These are phyloP conservation scores for Macquaria ambigua DNA, from an alignment of 2,113 vertebrate genomes.

Conservation along the genomic window DNA sequence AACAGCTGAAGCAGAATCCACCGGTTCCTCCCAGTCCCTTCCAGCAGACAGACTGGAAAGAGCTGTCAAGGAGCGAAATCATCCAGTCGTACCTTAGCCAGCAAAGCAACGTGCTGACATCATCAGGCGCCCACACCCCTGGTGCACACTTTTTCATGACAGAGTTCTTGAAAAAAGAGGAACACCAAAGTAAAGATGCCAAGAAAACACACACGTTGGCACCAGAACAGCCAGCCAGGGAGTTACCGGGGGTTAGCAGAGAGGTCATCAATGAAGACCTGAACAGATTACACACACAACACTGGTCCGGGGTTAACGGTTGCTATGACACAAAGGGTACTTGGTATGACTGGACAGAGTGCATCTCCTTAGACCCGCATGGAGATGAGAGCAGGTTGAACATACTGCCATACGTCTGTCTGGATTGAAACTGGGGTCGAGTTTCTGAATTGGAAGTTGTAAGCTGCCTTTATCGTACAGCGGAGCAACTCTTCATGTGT, in stretches of 20 bases:
- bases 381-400: slow-evolving; percentile 92
- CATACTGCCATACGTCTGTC: slow-evolving; percentile 96
- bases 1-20: slow-evolving; percentile 84
- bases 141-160: slow-evolving; percentile 91
- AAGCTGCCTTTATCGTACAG: slow-evolving; percentile 8
- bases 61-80: slow-evolving; percentile 92
- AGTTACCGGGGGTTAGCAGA: slow-evolving; percentile 89
- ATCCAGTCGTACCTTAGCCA: slow-evolving; percentile 95
- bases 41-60: slow-evolving; percentile 95
- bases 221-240: slow-evolving; percentile 81
- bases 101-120: slow-evolving; percentile 93
- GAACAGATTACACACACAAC: slow-evolving; percentile 86
- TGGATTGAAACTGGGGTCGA: slow-evolving; percentile 86
- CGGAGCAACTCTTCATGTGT: background rate
- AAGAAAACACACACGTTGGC: slow-evolving; percentile 87
- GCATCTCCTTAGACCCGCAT: slow-evolving; percentile 93
- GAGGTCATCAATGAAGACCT: slow-evolving; percentile 88
- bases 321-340: slow-evolving; percentile 93
- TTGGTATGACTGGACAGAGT: slow-evolving; percentile 98
- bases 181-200: slow-evolving; percentile 84
- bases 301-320: slow-evolving; percentile 96
- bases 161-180: slow-evolving; percentile 91
- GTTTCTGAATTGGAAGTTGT: slow-evolving; percentile 23
- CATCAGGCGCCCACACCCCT: slow-evolving; percentile 88
- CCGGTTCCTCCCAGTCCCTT: slow-evolving; percentile 88